A percentile compares a stretch with the other conserved stretches of the same genome.
Conservation (phyloP, 2,888 invertebrate genomes). For the Macrophya annulata region DNA sequence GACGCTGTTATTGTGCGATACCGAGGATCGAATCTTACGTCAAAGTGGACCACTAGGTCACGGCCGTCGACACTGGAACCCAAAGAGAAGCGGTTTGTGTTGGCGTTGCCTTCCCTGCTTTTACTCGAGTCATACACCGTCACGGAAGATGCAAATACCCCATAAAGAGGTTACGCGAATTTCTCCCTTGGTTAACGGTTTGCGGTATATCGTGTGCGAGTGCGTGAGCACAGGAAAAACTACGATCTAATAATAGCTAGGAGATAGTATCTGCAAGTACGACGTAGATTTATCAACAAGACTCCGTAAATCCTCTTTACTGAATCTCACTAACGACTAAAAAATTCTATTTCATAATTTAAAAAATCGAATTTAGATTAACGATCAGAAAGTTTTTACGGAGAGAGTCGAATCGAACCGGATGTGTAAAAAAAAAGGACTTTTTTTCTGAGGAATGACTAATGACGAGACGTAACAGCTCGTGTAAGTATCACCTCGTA, state of each 20-base stretch:
- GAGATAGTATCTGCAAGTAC: neutral
- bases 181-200: conserved; percentile 5
- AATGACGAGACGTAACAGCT: neutral
- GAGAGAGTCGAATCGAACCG: neutral
- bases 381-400: conserved; percentile 5
- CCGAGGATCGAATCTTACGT: conserved; percentile 91
- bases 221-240: neutral
- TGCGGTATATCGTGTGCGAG: neutral
- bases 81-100: conserved; percentile 34
- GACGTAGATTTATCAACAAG: neutral
- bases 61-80: conserved; percentile 83
- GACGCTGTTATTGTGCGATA: conserved; percentile 85
- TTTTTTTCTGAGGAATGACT: neutral
- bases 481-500: neutral
- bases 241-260: neutral
- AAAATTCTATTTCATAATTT: neutral
- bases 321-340: neutral
- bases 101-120: neutral
- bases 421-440: neutral
- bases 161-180: conserved; percentile 17
- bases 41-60: conserved; percentile 92
- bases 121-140: conserved; percentile 25
- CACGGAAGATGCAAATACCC: conserved; percentile 22
- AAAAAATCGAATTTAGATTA: neutral
- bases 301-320: neutral